Evolutionary conservation across 2,888 invertebrate genomes (phyloP).

Genomic region (Watsonalla binaria): DNA sequence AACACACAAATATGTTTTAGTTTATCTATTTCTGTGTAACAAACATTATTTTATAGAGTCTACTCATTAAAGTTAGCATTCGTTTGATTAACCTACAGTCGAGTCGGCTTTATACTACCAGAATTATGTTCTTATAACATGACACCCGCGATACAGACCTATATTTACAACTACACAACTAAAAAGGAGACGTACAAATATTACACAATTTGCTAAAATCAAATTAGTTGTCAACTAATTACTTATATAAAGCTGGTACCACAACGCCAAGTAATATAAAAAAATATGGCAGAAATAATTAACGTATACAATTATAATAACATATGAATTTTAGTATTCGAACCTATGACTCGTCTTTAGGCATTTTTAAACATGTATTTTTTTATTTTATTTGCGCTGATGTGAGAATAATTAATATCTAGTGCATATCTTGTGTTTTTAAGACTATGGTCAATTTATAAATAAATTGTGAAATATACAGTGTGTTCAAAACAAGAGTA

Average conservation of each 20-base stretch:
- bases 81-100: constrained; percentile 36
- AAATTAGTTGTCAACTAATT: constrained; percentile 9
- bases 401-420: too few relatives aligned
- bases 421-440: too few relatives aligned
- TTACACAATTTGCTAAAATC: constrained; percentile 15
- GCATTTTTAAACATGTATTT: too few relatives aligned
- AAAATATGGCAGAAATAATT: too few relatives aligned
- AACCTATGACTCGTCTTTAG: too few relatives aligned
- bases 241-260: constrained; percentile 11
- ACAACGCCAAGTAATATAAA: not conserved
- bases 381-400: too few relatives aligned
- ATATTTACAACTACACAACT: constrained; percentile 34
- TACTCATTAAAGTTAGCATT: constrained; percentile 58
- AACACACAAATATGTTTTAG: constrained; percentile 30
- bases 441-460: too few relatives aligned
- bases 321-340: too few relatives aligned
- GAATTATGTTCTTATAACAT: constrained; percentile 13
- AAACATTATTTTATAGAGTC: constrained; percentile 68
- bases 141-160: constrained; percentile 23
- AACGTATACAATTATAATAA: too few relatives aligned
- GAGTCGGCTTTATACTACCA: constrained; percentile 41
- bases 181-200: constrained; percentile 23
- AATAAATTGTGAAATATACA: too few relatives aligned
- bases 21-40: constrained; percentile 76
- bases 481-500: too few relatives aligned